Conservation (phyloP, 2,113 vertebrate species). For the Trochalopteron elliotii region DNA sequence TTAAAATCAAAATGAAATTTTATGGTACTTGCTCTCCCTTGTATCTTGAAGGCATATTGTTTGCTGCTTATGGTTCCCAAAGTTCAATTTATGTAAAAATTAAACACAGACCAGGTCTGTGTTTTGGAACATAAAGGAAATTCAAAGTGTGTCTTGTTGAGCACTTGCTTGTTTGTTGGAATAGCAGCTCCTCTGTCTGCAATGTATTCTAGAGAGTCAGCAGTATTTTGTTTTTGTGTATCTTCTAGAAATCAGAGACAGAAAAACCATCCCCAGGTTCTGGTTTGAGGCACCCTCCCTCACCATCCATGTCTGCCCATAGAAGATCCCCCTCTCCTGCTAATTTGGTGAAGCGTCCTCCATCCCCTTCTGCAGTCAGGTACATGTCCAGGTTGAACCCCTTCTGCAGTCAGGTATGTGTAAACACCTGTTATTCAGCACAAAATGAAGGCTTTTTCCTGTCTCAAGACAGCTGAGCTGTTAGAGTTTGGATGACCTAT, state of each 20-base stretch:
- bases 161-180: neutral
- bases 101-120: neutral
- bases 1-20: neutral
- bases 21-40: neutral
- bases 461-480: neutral
- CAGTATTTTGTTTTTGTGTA: neutral
- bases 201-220: neutral
- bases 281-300: constrained; percentile 70
- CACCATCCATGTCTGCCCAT: constrained; percentile 64
- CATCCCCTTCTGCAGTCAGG: no score
- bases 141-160: neutral
- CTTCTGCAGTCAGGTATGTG: neutral
- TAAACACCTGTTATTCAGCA: neutral
- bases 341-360: constrained; percentile 70
- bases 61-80: neutral
- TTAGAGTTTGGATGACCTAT: neutral
- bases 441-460: neutral
- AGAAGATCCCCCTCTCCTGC: constrained; percentile 79
- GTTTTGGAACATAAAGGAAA: neutral
- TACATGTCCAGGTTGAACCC: no score
- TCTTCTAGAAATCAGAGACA: constrained; percentile 74
- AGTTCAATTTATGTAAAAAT: neutral
- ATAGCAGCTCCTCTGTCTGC: neutral
- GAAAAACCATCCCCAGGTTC: constrained; percentile 70
- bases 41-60: neutral